These are phyloP conservation scores for Acanthiza pusilla DNA, from an alignment of 2,797 vertebrate genomes.

Conservation along the genomic window DNA sequence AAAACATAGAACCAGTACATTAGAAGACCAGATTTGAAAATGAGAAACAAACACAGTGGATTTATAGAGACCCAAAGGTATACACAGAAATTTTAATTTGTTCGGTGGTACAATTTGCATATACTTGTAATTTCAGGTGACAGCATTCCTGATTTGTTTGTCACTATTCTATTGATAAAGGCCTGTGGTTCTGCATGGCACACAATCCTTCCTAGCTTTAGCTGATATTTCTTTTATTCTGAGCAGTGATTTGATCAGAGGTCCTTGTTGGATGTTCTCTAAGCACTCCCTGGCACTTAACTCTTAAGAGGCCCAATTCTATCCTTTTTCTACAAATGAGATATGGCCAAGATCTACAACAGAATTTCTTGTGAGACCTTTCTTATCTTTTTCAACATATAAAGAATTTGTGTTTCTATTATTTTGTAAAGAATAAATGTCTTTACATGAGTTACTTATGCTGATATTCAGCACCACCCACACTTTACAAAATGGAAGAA, in stretches of 20 bases:
- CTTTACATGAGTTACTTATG: background rate
- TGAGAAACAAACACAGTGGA: background rate
- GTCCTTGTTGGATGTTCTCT: background rate
- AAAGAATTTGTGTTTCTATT: background rate
- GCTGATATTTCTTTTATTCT: background rate
- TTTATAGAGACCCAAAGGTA: background rate
- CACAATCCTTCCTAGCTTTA: background rate
- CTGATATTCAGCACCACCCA: background rate
- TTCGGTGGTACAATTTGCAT: background rate
- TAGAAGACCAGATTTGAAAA: background rate
- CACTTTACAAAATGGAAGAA: background rate
- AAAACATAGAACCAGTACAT: background rate
- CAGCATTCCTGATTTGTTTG: background rate
- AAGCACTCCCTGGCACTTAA: background rate
- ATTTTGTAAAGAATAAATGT: background rate
- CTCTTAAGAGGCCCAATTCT: background rate
- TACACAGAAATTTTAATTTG: background rate
- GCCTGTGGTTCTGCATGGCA: background rate
- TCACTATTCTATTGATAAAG: background rate
- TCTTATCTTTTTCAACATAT: background rate
- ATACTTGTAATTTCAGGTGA: background rate
- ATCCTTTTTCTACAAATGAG: background rate
- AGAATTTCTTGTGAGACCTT: background rate
- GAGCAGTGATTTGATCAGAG: background rate
- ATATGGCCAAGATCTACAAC: background rate